These are phyloP conservation scores for Cochlearius cochlearius DNA, from an alignment of 2,113 vertebrate genomes.

Conservation along the genomic window DNA sequence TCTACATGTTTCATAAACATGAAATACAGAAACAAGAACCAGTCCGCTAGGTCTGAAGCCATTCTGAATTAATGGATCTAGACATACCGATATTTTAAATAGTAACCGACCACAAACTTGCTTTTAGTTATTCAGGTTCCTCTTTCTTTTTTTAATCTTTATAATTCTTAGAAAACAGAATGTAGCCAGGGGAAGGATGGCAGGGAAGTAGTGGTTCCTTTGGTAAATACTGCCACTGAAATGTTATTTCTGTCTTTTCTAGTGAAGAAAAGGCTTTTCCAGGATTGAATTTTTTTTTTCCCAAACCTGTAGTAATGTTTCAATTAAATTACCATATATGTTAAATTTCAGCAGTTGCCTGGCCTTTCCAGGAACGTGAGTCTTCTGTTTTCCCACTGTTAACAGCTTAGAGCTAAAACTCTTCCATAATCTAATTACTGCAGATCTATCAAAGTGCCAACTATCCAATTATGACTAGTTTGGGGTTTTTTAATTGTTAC, in stretches of 20 bases:
- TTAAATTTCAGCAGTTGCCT: neutral
- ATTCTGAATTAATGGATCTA: neutral
- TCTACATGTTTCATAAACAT: neutral
- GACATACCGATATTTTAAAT: neutral
- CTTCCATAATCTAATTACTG: neutral
- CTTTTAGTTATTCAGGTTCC: neutral
- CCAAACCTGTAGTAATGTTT: neutral
- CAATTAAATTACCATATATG: neutral
- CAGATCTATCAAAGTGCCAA: neutral
- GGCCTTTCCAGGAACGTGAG: neutral
- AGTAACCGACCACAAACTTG: neutral
- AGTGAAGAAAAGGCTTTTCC: neutral
- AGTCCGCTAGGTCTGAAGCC: neutral
- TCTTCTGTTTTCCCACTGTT: neutral
- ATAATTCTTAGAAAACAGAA: neutral
- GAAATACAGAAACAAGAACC: neutral
- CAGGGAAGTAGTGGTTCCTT: neutral
- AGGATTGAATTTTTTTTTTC: neutral
- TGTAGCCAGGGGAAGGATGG: neutral
- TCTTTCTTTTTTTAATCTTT: neutral
- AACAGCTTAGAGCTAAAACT: neutral
- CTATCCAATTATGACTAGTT: neutral
- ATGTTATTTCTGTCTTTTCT: neutral
- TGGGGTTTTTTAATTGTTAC: neutral
- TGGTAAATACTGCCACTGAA: neutral